Evolutionary conservation across 2,888 invertebrate species (phyloP).

Genomic region (Tetragonula carbonaria): DNA sequence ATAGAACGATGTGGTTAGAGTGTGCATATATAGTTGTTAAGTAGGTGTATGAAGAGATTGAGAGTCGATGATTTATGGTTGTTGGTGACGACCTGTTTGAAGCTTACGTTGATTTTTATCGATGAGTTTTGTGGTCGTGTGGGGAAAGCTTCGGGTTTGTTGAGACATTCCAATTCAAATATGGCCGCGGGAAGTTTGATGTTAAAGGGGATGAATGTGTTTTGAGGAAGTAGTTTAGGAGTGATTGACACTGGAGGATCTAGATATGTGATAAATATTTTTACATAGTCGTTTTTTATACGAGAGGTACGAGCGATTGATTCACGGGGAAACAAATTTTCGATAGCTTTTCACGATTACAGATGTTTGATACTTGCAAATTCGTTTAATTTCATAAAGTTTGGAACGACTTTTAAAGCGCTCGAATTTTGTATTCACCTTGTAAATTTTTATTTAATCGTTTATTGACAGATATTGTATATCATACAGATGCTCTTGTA

Average conservation of each 20-base stretch:
- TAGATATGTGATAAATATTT: not conserved
- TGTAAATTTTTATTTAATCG: no score
- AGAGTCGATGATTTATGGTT: not conserved
- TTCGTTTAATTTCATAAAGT: rapidly evolving
- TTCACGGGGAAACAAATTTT: rapidly evolving
- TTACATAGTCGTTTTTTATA: rapidly evolving
- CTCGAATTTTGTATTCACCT: no score
- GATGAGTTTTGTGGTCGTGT: not conserved
- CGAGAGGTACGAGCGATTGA: not conserved
- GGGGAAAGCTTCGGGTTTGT: not conserved
- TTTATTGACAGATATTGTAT: no score
- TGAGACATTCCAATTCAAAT: slow-evolving; percentile 11
- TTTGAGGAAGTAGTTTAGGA: not conserved
- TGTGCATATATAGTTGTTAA: no score
- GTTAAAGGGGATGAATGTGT: slow-evolving; percentile 38
- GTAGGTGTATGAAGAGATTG: not conserved
- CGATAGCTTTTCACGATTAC: rapidly evolving
- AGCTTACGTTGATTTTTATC: not conserved
- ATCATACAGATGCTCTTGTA: no score
- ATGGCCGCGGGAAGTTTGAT: slow-evolving; percentile 29
- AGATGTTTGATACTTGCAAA: not conserved
- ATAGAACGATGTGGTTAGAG: not conserved
- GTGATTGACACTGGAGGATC: not conserved
- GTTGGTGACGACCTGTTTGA: not conserved
- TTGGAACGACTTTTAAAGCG: no score